Conservation (phyloP, 1,140 invertebrate genomes). For the Hetaerina americana region DNA sequence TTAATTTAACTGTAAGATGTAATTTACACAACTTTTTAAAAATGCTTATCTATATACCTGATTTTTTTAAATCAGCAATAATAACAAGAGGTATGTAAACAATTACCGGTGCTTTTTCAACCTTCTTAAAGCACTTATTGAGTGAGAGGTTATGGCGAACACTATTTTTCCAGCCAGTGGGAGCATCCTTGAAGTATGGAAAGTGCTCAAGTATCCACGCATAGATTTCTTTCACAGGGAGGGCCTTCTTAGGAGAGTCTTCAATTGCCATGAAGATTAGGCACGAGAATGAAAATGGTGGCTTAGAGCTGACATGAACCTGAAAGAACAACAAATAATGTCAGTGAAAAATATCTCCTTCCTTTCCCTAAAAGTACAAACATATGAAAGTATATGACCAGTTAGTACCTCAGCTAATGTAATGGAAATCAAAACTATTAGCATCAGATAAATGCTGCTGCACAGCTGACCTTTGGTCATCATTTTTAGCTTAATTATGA, state of each 20-base stretch:
- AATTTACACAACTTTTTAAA: too few species aligned
- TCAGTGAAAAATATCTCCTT: background rate
- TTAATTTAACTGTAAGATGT: background rate
- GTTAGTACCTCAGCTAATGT: too few species aligned
- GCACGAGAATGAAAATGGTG: conserved; percentile 89
- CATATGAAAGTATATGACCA: too few species aligned
- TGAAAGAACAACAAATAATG: conserved; percentile 29
- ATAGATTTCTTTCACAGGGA: conserved; percentile 94
- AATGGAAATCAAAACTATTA: too few species aligned
- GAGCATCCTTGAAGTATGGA: conserved; percentile 91
- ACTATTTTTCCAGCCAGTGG: conserved; percentile 96
- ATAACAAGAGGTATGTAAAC: too few species aligned
- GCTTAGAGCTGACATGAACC: conserved; percentile 74
- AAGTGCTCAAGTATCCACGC: conserved; percentile 96
- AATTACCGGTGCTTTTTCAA: conserved; percentile 75
- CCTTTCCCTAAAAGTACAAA: too few species aligned
- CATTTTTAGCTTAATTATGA: too few species aligned
- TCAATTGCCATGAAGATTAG: conserved; percentile 97
- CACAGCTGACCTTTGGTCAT: too few species aligned
- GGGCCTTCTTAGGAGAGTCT: conserved; percentile 70
- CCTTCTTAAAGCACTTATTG: conserved; percentile 95
- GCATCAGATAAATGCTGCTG: too few species aligned
- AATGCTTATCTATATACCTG: too few species aligned
- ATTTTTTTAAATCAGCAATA: too few species aligned
- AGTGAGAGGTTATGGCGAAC: conserved; percentile 90